Conservation (phyloP, 2,797 vertebrate species). For the Chiloscyllium punctatum region DNA sequence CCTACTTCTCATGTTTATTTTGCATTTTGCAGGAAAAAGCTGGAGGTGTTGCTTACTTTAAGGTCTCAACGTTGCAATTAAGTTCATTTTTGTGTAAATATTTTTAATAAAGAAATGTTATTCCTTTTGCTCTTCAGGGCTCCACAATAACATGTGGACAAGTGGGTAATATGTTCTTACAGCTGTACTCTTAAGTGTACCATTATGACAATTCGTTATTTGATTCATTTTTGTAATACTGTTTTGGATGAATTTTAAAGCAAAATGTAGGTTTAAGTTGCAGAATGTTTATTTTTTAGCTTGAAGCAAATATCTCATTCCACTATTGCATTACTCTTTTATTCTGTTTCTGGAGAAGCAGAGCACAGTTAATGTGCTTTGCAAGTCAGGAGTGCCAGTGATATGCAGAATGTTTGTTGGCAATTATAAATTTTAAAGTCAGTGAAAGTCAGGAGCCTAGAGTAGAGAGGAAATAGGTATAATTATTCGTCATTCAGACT, state of each 20-base stretch:
- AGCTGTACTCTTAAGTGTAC: background rate
- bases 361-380: background rate
- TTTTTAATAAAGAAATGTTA: background rate
- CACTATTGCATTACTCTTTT: background rate
- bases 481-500: too few relatives aligned
- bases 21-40: background rate
- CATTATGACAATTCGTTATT: background rate
- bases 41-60: background rate
- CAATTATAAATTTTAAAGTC: background rate
- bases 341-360: background rate
- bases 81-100: background rate
- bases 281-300: background rate
- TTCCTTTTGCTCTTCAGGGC: background rate
- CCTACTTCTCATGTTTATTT: too few relatives aligned
- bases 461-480: background rate
- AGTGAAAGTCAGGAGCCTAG: background rate
- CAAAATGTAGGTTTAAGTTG: background rate
- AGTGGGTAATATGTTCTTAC: background rate
- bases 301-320: background rate
- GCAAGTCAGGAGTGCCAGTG: background rate
- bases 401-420: background rate
- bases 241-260: background rate
- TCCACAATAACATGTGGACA: background rate
- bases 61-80: background rate
- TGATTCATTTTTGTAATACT: background rate